Percentiles rank a stretch among this genome's conserved stretches.
Evolutionary conservation across 2,113 vertebrate genomes (phyloP).

Genomic region (Scalopus aquaticus): DNA sequence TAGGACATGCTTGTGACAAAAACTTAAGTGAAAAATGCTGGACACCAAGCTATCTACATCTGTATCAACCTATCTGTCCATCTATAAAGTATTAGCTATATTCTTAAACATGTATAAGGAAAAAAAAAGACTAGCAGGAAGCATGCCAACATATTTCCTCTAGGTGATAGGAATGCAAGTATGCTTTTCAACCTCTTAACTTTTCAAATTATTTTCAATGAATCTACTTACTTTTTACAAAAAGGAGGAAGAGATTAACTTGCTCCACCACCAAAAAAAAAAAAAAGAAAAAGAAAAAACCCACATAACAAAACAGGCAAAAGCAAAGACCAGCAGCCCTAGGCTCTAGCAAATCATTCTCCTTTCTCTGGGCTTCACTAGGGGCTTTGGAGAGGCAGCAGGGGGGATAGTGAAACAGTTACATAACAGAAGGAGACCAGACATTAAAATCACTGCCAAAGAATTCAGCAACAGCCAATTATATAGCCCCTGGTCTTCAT

Average conservation of each 20-base stretch:
- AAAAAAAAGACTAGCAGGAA: background rate
- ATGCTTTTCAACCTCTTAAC: background rate
- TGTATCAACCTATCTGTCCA: background rate
- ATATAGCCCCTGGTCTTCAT: constrained; percentile 27
- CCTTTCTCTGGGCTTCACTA: background rate
- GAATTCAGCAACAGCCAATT: constrained; percentile 45
- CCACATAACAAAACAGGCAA: background rate
- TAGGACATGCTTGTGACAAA: background rate
- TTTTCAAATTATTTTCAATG: constrained; percentile 40
- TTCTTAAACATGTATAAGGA: background rate
- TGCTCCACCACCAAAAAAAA: background rate
- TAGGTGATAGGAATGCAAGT: background rate
- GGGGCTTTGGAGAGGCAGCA: background rate
- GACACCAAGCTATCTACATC: background rate
- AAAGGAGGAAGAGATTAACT: background rate
- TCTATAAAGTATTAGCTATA: background rate
- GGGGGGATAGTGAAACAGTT: background rate
- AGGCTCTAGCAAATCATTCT: background rate
- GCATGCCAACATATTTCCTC: background rate
- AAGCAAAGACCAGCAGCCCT: background rate
- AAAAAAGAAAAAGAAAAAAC: background rate
- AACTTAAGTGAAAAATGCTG: constrained; percentile 19
- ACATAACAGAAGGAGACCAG: constrained; percentile 4
- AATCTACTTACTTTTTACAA: background rate
- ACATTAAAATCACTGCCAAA: constrained; percentile 58